Base-by-base conservation (phyloP, 2,888 invertebrate genomes). In the Cyclophora punctaria region DNA sequence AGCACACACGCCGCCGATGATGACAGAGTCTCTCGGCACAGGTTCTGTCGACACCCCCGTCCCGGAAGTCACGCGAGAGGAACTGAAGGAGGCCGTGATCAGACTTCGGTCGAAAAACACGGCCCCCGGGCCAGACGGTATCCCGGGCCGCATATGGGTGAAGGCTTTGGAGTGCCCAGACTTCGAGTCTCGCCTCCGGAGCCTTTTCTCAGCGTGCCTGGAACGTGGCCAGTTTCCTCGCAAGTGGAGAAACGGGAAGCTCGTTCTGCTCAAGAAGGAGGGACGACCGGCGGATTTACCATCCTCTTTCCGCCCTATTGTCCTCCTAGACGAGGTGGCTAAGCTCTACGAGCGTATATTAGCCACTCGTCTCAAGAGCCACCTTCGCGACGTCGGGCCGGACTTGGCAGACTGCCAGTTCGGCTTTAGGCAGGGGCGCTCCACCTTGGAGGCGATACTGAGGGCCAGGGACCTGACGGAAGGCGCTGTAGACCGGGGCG, bases 341-440 rank as follows among this genome's bases (percentile, higher is more conserved):
- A 49, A 49, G 35, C 35, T 49, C 7, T 41, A 45, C 20, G 49
- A 49, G 41, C 45, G 49, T 3, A 35, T 49, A 4, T 6, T 47
- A 4, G 46, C 46, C 41, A 35, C 35, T 35, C 56, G 57, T 7
- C 48, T 59, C 34, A 34, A 43, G 3, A 3, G 35, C 2, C 57
- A 59, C 5, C 42, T 59, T 2, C 7, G 45, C 3, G 42, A 40
- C 0, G 45, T 34, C 3, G 60, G 63, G 0, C 60, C 53, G 0
- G 42, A 56, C 7, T 37, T 60, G 34, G 7, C 55, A 0, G 51
- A 51, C 0, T 44, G 40, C 34, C 50, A 54, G 41, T 56, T 41
- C 37, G 58, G 56, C 0, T 55, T 59, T 7, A 47, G 56, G 7
- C 20, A 3, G 7, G 34, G 47, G 34, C 43, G 51, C n/a, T 55